Base-by-base conservation (phyloP, 2,888 invertebrate genomes). In the Mythimna albipuncta region DNA sequence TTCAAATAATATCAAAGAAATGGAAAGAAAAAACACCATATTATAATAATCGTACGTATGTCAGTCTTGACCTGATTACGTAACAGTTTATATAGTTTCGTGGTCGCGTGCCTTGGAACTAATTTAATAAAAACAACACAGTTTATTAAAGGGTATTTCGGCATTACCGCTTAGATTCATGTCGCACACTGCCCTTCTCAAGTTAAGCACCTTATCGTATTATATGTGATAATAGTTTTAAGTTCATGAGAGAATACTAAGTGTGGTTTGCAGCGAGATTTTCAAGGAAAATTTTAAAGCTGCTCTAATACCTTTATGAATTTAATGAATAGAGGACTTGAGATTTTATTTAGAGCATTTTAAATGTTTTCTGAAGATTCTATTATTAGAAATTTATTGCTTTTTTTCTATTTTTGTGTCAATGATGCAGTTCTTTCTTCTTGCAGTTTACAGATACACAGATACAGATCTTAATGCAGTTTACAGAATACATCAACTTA, bases 111-210 rank as follows among this genome's bases (percentile, higher is more conserved):
- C 89, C 77, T 89, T 90, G 89, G 88, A 92, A 93, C 94, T 94
- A 94, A 95, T 95, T 95, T 94, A 94, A 95, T 94, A 94, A 94
- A 94, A 95, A 94, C 94, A 95, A 94, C 94, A 94, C 90, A 93
- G 91, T 91, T 92, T 93, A 92, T 91, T 93, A 93, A 92, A 93
- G 92, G 92, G 92, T 94, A 93, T 92, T 94, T 94, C 92, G 93
- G 93, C 93, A 92, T 93, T 92, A 92, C 90, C 91, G 91, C 87
- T 89, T 85, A 84, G 87, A 89, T 87, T 88, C 87, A 87, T 90
- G 88, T 88, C 88, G 87, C 90, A 90, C 87, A 89, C 87, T 89
- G 90, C 90, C 89, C 87, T 90, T 90, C 90, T 89, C 87, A 89
- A 87, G 88, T 85, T 89, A 91, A 90, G 87, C 86, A 88, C 89